phyloP scores from a whole-genome alignment of 2,888 invertebrate genomes.

The Mythimna lalbum region DNA sequence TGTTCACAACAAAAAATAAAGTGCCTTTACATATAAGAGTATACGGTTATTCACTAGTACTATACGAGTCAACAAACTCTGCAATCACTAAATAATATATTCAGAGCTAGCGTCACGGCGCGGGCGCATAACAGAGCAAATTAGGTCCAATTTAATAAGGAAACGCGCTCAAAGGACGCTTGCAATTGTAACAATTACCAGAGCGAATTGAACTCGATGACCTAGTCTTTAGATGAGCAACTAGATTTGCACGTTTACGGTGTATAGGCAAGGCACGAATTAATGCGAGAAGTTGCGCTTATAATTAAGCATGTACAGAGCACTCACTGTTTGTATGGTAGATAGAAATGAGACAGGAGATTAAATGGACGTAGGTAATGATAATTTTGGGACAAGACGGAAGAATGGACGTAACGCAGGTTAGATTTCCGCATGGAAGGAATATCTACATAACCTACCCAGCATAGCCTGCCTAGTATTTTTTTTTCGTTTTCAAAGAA shows the following conservation, averaged over 20 bases:
- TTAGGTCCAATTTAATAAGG: constrained; percentile 77
- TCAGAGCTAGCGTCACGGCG: constrained; percentile 36
- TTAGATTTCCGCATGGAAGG: no score
- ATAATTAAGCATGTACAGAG: constrained; percentile 9
- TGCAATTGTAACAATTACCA: constrained; percentile 83
- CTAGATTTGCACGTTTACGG: constrained; percentile 33
- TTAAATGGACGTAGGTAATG: constrained; percentile 5
- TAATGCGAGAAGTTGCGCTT: constrained; percentile 33
- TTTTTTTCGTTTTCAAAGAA: no score
- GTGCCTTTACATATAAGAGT: not conserved
- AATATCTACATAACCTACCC: no score
- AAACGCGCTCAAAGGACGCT: constrained; percentile 78
- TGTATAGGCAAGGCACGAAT: constrained; percentile 18
- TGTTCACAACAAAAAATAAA: constrained; percentile 23
- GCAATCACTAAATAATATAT: constrained; percentile 52
- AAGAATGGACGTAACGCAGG: no score
- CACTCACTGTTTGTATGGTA: constrained; percentile 5
- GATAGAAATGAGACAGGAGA: constrained; percentile 1
- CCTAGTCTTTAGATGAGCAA: constrained; percentile 55
- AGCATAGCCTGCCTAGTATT: no score
- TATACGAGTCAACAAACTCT: constrained; percentile 56
- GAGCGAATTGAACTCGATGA: constrained; percentile 72
- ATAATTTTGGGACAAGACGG: not conserved
- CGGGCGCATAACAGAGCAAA: constrained; percentile 58
- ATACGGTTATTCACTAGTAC: constrained; percentile 13